phyloP scores from a whole-genome alignment of 2,888 invertebrate genomes.

The Dasypolia templi region DNA sequence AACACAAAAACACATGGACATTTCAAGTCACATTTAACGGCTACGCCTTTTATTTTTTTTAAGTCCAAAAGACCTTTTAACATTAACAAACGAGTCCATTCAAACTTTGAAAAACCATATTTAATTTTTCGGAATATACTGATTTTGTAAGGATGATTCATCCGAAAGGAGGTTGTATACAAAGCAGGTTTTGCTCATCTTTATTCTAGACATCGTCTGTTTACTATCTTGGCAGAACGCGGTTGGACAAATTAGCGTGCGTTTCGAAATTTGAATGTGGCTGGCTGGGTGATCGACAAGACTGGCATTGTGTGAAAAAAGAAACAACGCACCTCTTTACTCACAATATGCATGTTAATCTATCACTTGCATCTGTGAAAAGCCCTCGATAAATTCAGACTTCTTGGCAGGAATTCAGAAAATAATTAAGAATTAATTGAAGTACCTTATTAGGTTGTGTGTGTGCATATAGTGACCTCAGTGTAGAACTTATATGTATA shows the following conservation, averaged over 20 bases:
- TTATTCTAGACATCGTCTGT: slow-evolving; percentile 63
- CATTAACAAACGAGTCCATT: slow-evolving; percentile 44
- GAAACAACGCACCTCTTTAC: not conserved
- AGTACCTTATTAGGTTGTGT: too few species aligned
- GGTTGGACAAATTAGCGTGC: slow-evolving; percentile 75
- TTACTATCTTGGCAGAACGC: slow-evolving; percentile 67
- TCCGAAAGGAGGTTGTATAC: slow-evolving; percentile 60
- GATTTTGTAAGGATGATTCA: slow-evolving; percentile 59
- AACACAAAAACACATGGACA: slow-evolving; percentile 16
- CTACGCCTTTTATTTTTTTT: slow-evolving; percentile 42
- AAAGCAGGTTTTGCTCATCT: slow-evolving; percentile 63
- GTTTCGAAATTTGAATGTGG: slow-evolving; percentile 67
- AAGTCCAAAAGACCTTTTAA: slow-evolving; percentile 41
- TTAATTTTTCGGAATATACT: slow-evolving; percentile 40
- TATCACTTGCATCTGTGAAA: not conserved
- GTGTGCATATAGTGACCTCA: too few species aligned
- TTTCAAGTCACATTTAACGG: slow-evolving; percentile 37
- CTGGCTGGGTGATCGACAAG: slow-evolving; percentile 45
- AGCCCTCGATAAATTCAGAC: too few species aligned
- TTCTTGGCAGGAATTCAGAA: too few species aligned
- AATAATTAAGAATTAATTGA: too few species aligned
- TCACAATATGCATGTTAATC: not conserved
- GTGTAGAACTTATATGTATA: too few species aligned
- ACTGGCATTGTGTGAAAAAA: slow-evolving; percentile 29
- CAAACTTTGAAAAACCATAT: slow-evolving; percentile 52